Conservation (phyloP, 2,888 invertebrate species). For the Drosophila seclusa region DNA sequence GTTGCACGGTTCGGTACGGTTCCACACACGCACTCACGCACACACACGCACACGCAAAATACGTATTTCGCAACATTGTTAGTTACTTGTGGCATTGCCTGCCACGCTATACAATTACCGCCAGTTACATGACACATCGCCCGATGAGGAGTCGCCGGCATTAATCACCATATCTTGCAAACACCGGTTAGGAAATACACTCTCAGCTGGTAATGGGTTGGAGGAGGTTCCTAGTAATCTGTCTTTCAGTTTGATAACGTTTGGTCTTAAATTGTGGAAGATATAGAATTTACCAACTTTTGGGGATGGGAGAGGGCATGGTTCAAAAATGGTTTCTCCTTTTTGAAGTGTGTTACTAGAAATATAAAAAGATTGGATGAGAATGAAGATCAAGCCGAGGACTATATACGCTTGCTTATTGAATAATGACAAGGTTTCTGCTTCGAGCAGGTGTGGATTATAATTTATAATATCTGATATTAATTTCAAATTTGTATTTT, state of each 20-base stretch:
- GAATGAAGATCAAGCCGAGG: slow-evolving; percentile 17
- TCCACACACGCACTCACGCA: not conserved
- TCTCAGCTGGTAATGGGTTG: not conserved
- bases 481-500: not conserved
- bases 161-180: slow-evolving; percentile 42
- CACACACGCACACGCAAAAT: not conserved
- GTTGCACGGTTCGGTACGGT: not conserved
- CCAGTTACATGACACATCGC: slow-evolving; percentile 60
- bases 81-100: slow-evolving; percentile 22
- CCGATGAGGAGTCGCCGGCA: slow-evolving; percentile 37
- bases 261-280: not conserved
- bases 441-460: not conserved
- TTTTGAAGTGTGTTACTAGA: not conserved
- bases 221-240: not conserved
- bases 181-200: not conserved
- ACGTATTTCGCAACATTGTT: slow-evolving; percentile 61
- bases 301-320: not conserved
- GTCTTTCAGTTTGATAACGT: not conserved
- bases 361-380: not conserved
- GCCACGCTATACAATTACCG: slow-evolving; percentile 54
- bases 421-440: not conserved
- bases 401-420: slow-evolving; percentile 22
- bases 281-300: not conserved
- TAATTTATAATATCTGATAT: not conserved
- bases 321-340: not conserved